phyloP scores from a whole-genome alignment of 1,140 invertebrate species.

The Caenorhabditis inopinata region DNA sequence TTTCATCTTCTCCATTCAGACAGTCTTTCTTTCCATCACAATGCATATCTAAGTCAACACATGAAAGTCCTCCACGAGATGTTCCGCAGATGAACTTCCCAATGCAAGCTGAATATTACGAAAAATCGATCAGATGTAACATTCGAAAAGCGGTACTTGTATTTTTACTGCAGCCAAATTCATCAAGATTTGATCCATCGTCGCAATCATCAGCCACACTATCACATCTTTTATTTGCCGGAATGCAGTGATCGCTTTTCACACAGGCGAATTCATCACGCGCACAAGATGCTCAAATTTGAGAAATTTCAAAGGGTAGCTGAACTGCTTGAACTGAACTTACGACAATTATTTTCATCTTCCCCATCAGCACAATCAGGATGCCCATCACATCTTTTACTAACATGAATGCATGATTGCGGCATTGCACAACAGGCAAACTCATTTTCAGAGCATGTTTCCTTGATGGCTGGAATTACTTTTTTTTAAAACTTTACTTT shows the following conservation, averaged over 20 bases:
- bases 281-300: slow-evolving; percentile 48
- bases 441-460: slow-evolving; percentile 48
- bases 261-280: slow-evolving; percentile 52
- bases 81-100: slow-evolving; percentile 47
- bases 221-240: slow-evolving; percentile 48
- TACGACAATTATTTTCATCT: slow-evolving; percentile 55
- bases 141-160: slow-evolving; percentile 26
- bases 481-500: not conserved
- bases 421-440: slow-evolving; percentile 52
- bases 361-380: slow-evolving; percentile 51
- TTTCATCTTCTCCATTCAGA: slow-evolving; percentile 47
- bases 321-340: not conserved
- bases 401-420: slow-evolving; percentile 45
- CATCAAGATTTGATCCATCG: slow-evolving; percentile 51
- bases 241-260: slow-evolving; percentile 47
- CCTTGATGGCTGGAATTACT: slow-evolving; percentile 44
- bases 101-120: slow-evolving; percentile 42
- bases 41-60: slow-evolving; percentile 45
- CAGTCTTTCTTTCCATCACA: slow-evolving; percentile 48
- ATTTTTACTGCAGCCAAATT: slow-evolving; percentile 50
- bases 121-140: not conserved
- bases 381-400: slow-evolving; percentile 51
- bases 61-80: slow-evolving; percentile 40
- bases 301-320: not conserved
- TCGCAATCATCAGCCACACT: slow-evolving; percentile 49